These are phyloP conservation scores for Numenius arquata DNA, from an alignment of 2,113 vertebrate species.

Conservation along the genomic window DNA sequence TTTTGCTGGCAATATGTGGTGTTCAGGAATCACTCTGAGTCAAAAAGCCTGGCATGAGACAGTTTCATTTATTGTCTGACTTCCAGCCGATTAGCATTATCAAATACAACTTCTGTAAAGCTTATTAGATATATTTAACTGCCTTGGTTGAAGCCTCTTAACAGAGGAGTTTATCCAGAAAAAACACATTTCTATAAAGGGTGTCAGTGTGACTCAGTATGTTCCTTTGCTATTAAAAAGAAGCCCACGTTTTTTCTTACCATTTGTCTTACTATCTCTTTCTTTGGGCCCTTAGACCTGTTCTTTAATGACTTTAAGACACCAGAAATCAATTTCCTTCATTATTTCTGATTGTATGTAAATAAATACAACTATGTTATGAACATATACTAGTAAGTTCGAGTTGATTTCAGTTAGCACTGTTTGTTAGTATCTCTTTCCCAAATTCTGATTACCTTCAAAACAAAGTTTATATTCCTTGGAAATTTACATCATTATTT, in stretches of 20 bases:
- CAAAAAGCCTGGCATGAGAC: neutral
- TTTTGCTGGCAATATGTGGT: neutral
- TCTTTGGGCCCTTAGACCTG: neutral
- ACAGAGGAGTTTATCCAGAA: neutral
- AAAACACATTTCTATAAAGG: neutral
- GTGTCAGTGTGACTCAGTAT: neutral
- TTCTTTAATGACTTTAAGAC: neutral
- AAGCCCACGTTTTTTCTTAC: neutral
- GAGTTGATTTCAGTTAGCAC: neutral
- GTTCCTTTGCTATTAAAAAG: neutral
- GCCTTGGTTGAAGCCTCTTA: neutral
- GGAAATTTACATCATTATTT: neutral
- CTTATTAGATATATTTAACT: neutral
- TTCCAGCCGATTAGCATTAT: neutral
- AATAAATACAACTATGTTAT: neutral
- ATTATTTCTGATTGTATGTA: neutral
- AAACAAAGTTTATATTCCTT: neutral
- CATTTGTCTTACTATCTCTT: neutral
- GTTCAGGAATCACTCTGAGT: neutral
- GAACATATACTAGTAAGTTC: neutral
- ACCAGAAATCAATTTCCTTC: neutral
- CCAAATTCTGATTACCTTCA: neutral
- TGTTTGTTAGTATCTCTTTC: neutral
- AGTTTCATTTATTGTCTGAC: neutral
- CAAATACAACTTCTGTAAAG: neutral